Percentiles rank a stretch among this genome's conserved stretches.
Evolutionary conservation across 2,113 vertebrate species (phyloP).

Genomic region (Cryptomyrus ogoouensis): DNA sequence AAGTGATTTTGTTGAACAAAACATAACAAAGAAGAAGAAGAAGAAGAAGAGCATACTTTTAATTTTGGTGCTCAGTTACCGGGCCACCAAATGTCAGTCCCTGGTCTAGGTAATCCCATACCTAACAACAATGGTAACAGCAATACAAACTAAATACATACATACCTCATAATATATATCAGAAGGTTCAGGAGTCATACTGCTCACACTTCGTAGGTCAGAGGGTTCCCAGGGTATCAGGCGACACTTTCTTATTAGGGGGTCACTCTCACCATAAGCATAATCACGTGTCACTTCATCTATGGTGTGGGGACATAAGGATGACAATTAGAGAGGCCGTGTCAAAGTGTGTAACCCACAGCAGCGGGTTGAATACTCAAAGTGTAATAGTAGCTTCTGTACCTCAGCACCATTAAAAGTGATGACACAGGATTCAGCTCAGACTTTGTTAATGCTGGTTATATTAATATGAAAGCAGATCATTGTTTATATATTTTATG

Average conservation of each 20-base stretch:
- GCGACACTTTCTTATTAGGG: constrained; percentile 72
- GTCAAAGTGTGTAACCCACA: background rate
- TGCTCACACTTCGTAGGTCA: constrained; percentile 61
- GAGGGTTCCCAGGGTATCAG: constrained; percentile 75
- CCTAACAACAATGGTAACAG: background rate
- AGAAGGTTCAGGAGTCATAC: constrained; percentile 64
- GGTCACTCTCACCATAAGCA: constrained; percentile 71
- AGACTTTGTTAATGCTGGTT: background rate
- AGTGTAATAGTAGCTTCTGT: background rate
- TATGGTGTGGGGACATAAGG: constrained; percentile 47
- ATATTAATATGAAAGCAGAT: background rate
- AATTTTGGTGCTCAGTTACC: background rate
- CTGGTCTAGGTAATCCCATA: background rate
- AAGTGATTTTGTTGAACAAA: no score
- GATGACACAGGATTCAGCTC: background rate
- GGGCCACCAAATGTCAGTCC: background rate
- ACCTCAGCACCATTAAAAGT: background rate
- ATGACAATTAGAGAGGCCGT: background rate
- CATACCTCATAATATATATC: constrained; percentile 80
- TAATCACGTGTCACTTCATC: constrained; percentile 91
- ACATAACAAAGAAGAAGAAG: no score
- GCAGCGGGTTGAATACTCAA: background rate
- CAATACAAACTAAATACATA: background rate
- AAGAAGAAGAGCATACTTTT: background rate
- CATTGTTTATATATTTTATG: background rate